Evolutionary conservation across 2,888 invertebrate genomes (phyloP).

Genomic region (Rugalucina vietnamica): DNA sequence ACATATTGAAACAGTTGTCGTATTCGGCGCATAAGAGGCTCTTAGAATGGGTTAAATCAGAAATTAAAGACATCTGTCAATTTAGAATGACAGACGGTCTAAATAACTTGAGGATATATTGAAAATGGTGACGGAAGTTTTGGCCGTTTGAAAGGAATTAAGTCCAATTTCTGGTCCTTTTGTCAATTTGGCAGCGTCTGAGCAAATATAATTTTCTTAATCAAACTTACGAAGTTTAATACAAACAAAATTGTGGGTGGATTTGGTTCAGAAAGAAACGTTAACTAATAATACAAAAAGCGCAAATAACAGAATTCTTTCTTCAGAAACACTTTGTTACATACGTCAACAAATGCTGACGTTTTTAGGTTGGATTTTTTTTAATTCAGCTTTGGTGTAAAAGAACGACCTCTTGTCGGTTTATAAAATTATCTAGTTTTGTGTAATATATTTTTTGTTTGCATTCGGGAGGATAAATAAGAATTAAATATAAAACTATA

Average conservation of each 20-base stretch:
- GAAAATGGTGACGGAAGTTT: background rate
- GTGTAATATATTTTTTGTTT: background rate
- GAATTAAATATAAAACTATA: background rate
- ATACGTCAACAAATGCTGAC: too few relatives aligned
- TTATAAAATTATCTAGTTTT: background rate
- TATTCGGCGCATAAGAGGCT: background rate
- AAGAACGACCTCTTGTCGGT: background rate
- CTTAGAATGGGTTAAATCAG: background rate
- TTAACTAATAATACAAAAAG: background rate
- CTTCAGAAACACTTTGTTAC: too few relatives aligned
- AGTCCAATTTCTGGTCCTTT: background rate
- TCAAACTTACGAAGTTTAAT: background rate
- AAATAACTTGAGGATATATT: slow-evolving; percentile 1
- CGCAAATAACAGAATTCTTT: background rate
- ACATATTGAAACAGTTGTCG: background rate
- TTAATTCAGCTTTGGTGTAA: too few relatives aligned
- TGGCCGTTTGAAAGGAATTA: background rate
- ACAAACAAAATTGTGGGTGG: background rate
- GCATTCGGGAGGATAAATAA: background rate
- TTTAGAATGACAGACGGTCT: background rate
- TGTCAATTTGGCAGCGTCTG: background rate
- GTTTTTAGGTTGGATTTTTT: too few relatives aligned
- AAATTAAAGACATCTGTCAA: background rate
- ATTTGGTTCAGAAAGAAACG: background rate
- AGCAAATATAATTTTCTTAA: background rate